These are phyloP conservation scores for Germaria angustata DNA, from an alignment of 2,888 invertebrate genomes.

Conservation along the genomic window DNA sequence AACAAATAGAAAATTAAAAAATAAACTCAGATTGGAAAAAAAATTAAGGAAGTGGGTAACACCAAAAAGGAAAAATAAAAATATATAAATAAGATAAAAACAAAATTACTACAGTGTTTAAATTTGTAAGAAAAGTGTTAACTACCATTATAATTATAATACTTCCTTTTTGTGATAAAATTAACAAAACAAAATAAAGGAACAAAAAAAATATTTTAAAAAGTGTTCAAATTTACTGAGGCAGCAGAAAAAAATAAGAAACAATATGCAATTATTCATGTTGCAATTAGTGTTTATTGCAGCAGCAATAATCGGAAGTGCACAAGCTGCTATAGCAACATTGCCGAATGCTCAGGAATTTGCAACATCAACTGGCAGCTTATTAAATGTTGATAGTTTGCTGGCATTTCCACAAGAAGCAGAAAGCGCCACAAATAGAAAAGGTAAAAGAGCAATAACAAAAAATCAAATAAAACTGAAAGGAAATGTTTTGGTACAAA, in stretches of 20 bases:
- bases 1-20: constrained; percentile 21
- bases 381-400: constrained; percentile 68
- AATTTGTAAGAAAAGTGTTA: neutral
- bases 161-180: constrained; percentile 51
- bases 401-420: constrained; percentile 63
- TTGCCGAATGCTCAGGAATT: constrained; percentile 63
- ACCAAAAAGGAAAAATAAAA: neutral
- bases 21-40: constrained; percentile 10
- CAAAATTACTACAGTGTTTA: constrained; percentile 25
- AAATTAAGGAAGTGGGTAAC: constrained; percentile 1
- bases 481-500: constrained; percentile 1
- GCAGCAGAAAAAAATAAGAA: neutral
- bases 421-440: constrained; percentile 18
- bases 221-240: neutral
- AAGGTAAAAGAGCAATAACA: constrained; percentile 30
- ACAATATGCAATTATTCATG: constrained; percentile 73
- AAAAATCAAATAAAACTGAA: constrained; percentile 1
- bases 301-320: constrained; percentile 75
- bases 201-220: neutral
- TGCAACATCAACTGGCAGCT: constrained; percentile 68
- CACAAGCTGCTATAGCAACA: constrained; percentile 63
- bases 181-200: constrained; percentile 26
- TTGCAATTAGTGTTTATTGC: constrained; percentile 69
- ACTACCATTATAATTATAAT: neutral
- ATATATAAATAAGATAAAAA: neutral